Percentiles rank a stretch among this genome's conserved stretches.
These are phyloP conservation scores for Aldabrachelys gigantea DNA, from an alignment of 2,113 vertebrate species.

Conservation along the genomic window DNA sequence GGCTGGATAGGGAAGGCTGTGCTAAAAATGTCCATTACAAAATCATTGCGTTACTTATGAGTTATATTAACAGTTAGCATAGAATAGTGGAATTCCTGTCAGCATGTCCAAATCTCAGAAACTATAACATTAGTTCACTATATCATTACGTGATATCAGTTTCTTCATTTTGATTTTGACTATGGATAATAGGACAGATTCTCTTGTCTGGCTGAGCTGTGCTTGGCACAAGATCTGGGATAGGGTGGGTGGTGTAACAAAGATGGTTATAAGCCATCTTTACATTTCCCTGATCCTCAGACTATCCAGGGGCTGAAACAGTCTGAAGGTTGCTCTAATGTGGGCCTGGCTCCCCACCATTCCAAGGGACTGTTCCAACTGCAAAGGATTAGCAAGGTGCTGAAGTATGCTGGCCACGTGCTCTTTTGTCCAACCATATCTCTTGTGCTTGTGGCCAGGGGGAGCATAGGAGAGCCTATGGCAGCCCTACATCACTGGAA, in stretches of 20 bases:
- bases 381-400: background rate
- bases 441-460: background rate
- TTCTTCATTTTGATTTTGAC: background rate
- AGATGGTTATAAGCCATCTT: background rate
- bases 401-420: background rate
- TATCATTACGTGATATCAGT: no score
- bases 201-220: background rate
- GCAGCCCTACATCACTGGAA: background rate
- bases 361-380: background rate
- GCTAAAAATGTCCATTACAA: no score
- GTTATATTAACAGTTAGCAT: no score
- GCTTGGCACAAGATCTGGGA: background rate
- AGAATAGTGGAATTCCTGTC: no score
- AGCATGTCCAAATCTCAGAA: no score
- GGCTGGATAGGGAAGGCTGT: no score
- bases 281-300: background rate
- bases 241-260: background rate
- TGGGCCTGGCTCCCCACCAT: background rate
- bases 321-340: background rate
- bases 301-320: background rate
- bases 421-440: background rate
- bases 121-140: no score
- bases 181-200: background rate
- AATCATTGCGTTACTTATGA: no score
- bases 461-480: background rate